Percentiles rank a stretch among this genome's conserved stretches.
Evolutionary conservation across 2,113 vertebrate genomes (phyloP).

Genomic region (Saccopteryx leptura): DNA sequence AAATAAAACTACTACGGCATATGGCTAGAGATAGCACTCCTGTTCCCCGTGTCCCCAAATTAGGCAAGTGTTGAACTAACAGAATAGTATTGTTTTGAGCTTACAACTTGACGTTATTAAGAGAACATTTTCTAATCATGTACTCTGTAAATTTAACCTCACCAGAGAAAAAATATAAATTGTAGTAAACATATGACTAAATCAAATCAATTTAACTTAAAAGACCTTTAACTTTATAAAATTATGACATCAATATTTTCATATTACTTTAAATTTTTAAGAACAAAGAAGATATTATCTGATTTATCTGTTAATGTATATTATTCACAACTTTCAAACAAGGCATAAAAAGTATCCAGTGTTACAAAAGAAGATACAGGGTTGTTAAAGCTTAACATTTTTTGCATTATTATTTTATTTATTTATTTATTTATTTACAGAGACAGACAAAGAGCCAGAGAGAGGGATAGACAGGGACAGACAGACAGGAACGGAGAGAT

Average conservation of each 20-base stretch:
- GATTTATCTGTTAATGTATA: neutral
- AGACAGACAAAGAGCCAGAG: too few relatives aligned
- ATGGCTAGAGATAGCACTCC: rapidly evolving
- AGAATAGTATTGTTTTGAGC: neutral
- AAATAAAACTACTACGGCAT: neutral
- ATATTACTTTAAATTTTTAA: neutral
- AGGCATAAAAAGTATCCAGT: neutral
- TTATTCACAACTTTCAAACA: neutral
- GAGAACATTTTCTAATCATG: neutral
- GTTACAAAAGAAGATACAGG: neutral
- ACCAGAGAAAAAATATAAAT: neutral
- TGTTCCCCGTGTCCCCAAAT: rapidly evolving
- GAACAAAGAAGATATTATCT: neutral
- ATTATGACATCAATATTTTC: neutral
- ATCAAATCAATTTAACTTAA: neutral
- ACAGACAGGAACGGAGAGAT: too few relatives aligned
- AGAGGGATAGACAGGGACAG: too few relatives aligned
- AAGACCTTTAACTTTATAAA: neutral
- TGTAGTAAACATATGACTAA: neutral
- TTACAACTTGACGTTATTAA: neutral
- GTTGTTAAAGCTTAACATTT: neutral
- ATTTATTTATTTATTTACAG: too few relatives aligned
- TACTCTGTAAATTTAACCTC: neutral
- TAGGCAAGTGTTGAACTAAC: neutral
- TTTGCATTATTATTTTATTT: neutral